Evolutionary conservation across 2,113 vertebrate species (phyloP), one percentile per base, ranked within the genome.

Genomic region (Corapipo altera): DNA sequence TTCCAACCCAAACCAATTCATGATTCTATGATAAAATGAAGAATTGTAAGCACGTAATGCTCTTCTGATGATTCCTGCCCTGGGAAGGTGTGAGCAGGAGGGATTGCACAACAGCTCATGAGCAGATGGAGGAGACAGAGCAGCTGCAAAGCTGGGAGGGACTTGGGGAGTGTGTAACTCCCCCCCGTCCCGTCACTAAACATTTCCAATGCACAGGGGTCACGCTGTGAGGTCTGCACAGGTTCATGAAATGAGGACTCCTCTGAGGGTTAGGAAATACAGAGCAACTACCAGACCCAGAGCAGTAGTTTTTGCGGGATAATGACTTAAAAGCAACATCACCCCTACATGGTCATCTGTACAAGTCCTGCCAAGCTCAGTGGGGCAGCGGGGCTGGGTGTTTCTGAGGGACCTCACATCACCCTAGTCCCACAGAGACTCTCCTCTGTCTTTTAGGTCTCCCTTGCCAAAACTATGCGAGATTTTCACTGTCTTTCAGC

Each of bases 61-160:
- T 72, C 30, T 61, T 58, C 26, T 46, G 52, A 41, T 1, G 0
- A 51, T 84, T 91, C 54, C 58, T 76, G 48, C 16, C 8, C 2
- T 4, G 26, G 55, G 21, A 90, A 48, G 49, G 24, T 49, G 52
- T 1, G 2, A 32, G 8, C 1, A 2, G 54, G 44, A 83, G 35
- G 61, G 65, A 51, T 20, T 51, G 48, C 28, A 33, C 49, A n/a
- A 48, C 1, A 1, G 27, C 21, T 51, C 28, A 12, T 0, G 12
- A 9, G 59, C 52, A 70, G 67, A 61, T 35, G 73, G 83, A 81
- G 58, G 27, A 75, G 58, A 19, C 0, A 1, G 32, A 27, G 9
- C 2, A 1, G 26, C 55, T 2, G 1, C 52, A 43, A 52, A 43
- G 22, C 64, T 0, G 1, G 52, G 57, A 61, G 20, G 30, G 19